Evolutionary conservation across 2,888 invertebrate species (phyloP), one percentile per base, ranked within the genome.

Genomic region (Drosophila glabriapex): DNA sequence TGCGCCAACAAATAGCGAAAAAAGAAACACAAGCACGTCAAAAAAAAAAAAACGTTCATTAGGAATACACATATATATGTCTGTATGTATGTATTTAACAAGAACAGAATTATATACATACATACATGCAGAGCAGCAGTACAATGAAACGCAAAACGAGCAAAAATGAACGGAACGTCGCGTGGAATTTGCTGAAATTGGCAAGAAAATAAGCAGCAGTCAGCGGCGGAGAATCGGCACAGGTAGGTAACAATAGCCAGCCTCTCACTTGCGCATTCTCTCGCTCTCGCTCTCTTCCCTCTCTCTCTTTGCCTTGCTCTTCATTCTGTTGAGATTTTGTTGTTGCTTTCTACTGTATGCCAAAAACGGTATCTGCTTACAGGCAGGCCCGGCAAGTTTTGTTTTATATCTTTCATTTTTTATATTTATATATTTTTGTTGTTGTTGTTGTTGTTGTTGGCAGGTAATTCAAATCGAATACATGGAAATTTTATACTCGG

Each of bases 351-450:
- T 37, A 37, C 62, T 52, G 29, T 67, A 60, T 39, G 39, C 72
- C 64, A 87, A 74, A 83, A 89, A 86, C 91, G 85, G 89, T 90
- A 90, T 87, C 82, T 86, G 87, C 64, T 87, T 87, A 90, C 87
- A 84, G 74, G 59, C 84, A 79, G 80, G 70, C 74, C 84, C 79
- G 80, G 73, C 74, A 72, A 76, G 61, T 83, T 76, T 56, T 55
- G 65, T 54, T 64, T 56, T 69, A 54, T 50, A 46, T 69, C 54
- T 56, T 56, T 41, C 31, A 62, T 61, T 61, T 12, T n/a, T 46
- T 46, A 46, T 46, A 25, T 46, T 46, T 46, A 9, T 9, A 22
- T 22, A 16, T 59, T 14, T 12, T 7, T n/a, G n/a, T n/a, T 31
- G 29, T 33, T 14, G 35, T 4, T 35, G 35, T 33, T 33, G 33